Conservation (phyloP, 2,888 invertebrate genomes). For the Augochlorella aurata region DNA sequence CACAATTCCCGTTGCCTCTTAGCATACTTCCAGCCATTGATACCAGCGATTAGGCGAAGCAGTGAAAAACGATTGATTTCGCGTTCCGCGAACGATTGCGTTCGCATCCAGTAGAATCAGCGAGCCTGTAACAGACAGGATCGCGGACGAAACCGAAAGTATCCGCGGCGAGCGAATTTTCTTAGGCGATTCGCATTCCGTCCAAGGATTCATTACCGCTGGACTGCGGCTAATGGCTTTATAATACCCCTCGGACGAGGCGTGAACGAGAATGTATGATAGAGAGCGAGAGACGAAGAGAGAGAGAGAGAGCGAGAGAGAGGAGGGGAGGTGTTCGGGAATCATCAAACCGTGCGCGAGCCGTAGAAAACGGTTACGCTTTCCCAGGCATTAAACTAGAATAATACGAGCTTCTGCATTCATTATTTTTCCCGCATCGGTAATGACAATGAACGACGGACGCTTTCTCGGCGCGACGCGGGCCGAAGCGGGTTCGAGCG, state of each 20-base stretch:
- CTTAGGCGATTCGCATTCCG: conserved; percentile 1
- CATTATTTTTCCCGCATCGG: conserved; percentile 13
- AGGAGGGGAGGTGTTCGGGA: background rate
- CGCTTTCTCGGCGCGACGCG: conserved; percentile 28
- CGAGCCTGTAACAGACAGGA: background rate
- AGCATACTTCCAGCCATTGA: background rate
- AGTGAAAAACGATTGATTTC: background rate
- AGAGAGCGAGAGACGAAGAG: background rate
- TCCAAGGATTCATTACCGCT: background rate
- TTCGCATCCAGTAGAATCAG: background rate
- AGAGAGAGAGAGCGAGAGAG: background rate
- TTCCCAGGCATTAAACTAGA: conserved; percentile 49
- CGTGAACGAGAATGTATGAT: background rate
- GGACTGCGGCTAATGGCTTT: conserved; percentile 5
- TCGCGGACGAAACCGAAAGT: conserved; percentile 3
- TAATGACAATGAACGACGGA: conserved; percentile 38
- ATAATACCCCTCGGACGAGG: background rate
- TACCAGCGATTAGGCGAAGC: background rate
- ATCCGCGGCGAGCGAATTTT: background rate
- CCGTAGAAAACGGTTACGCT: conserved; percentile 51
- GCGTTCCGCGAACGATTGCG: background rate
- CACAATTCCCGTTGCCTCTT: background rate
- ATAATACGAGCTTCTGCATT: conserved; percentile 42
- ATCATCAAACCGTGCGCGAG: conserved; percentile 6
- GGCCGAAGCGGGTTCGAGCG: background rate